Base-by-base conservation (phyloP, 2,113 vertebrate genomes). In the Myotis davidii region DNA sequence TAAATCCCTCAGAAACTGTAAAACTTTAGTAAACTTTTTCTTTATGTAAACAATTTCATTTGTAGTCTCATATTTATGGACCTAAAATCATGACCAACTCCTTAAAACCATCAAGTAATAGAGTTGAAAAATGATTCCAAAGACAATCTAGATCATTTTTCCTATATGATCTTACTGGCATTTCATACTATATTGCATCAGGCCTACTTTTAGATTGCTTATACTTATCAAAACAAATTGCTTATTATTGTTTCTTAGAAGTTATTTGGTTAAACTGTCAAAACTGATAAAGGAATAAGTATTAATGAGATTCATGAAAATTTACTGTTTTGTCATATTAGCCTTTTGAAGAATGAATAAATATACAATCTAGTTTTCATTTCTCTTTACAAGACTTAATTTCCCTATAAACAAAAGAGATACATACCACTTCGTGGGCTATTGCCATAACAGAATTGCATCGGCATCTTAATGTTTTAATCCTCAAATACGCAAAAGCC, bases 21-120 rank as follows among this genome's bases (percentile, higher is more conserved):
- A 82, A 88, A 70, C 14, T 54, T 82, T 50, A 65, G 29, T 85
- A 9, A 94, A 73, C 37, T 61, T 59, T 94, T 84, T 56, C 34
- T 52, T 91, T 56, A 77, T 78, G 78, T 32, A 83, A 85, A 94
- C 10, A 54, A 93, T 64, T 81, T 91, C n/a, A 94, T 34, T 74
- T 86, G 23, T 2, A 76, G 7, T 93, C 79, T 77, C 17, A 82
- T 54, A 76, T 74, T 93, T 96, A 56, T 76, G 56, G 42, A 34
- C 64, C 29, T 86, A 45, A 93, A 92, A 85, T 92, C 23, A 90
- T 85, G 37, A 85, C 48, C 39, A 74, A 2, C 17, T 93, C 87
- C 25, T 88, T 70, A 89, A 94, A 86, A 48, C 79, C 50, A 87
- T n/a, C 39, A 72, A 91, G 29, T 50, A 82, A 90, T 54, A 65